Evolutionary conservation across 2,797 vertebrate species (phyloP).

Genomic region (Loris lydekkerianus): DNA sequence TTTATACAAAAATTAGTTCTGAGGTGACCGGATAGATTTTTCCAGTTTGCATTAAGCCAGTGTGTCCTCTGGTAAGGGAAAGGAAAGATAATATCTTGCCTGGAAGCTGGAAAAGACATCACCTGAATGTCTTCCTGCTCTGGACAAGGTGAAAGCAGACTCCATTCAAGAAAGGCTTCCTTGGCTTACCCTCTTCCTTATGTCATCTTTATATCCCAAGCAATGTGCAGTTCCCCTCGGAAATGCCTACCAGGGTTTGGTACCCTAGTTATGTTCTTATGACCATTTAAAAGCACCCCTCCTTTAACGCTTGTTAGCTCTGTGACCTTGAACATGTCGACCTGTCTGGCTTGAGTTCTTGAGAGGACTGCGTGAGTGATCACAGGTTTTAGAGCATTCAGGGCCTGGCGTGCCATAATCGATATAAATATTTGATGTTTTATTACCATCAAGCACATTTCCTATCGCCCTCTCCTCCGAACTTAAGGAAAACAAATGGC

Average conservation of each 20-base stretch:
- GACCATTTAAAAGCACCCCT: background rate
- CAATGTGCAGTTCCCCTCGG: background rate
- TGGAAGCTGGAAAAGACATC: background rate
- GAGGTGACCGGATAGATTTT: slow-evolving; percentile 68
- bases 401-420: background rate
- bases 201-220: background rate
- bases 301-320: background rate
- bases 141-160: background rate
- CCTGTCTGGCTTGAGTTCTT: background rate
- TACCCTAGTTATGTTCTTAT: background rate
- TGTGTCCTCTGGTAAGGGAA: background rate
- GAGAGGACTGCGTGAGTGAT: background rate
- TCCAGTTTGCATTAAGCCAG: slow-evolving; percentile 4
- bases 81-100: slow-evolving; percentile 50
- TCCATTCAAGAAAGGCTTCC: background rate
- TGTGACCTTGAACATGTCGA: background rate
- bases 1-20: slow-evolving; percentile 63
- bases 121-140: background rate
- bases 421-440: background rate
- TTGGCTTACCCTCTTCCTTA: background rate
- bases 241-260: background rate
- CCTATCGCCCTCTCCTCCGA: background rate
- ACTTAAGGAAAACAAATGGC: background rate
- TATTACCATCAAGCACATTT: background rate
- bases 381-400: background rate